A percentile compares a stretch with the other conserved stretches of the same genome.
phyloP scores from a whole-genome alignment of 2,888 invertebrate species.

The Pilophorus perplexus region DNA sequence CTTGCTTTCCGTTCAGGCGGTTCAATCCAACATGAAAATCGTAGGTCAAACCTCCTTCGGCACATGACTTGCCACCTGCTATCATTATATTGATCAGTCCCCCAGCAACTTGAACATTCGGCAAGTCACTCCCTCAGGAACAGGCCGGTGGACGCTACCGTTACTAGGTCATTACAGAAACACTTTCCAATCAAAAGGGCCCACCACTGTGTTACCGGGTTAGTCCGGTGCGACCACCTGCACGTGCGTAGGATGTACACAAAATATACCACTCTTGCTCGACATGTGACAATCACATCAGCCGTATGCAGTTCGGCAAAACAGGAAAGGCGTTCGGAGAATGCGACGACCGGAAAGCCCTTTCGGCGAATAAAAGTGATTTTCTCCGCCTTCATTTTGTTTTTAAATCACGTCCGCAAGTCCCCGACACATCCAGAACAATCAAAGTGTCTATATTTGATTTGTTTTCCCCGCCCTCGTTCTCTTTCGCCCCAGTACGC shows the following conservation, averaged over 20 bases:
- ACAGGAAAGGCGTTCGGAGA: too few relatives aligned
- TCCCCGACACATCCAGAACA: slow-evolving; percentile 26
- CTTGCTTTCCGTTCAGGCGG: too few relatives aligned
- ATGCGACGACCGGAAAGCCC: slow-evolving; percentile 1
- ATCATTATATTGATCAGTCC: slow-evolving; percentile 29
- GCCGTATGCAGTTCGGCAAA: too few relatives aligned
- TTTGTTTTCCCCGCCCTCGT: not conserved
- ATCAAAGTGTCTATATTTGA: slow-evolving; percentile 29
- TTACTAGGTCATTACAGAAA: slow-evolving; percentile 16
- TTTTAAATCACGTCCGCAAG: slow-evolving; percentile 25
- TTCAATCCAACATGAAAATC: too few relatives aligned
- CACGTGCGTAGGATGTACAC: too few relatives aligned
- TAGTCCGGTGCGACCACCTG: too few relatives aligned
- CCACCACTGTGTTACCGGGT: too few relatives aligned
- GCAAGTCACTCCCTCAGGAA: slow-evolving; percentile 2
- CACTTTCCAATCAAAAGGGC: slow-evolving; percentile 25
- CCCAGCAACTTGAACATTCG: not conserved
- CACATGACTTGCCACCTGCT: slow-evolving; percentile 30
- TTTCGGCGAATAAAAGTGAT: slow-evolving; percentile 12
- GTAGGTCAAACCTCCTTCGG: not conserved
- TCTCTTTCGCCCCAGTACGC: too few relatives aligned
- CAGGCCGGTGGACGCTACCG: slow-evolving; percentile 16
- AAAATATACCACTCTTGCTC: too few relatives aligned
- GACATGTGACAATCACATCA: too few relatives aligned
- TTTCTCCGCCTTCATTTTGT: slow-evolving; percentile 13